Percentiles rank a stretch among this genome's conserved stretches.
phyloP scores from a whole-genome alignment of 1,140 invertebrate genomes.

The Zaprionus kolodkinae region DNA sequence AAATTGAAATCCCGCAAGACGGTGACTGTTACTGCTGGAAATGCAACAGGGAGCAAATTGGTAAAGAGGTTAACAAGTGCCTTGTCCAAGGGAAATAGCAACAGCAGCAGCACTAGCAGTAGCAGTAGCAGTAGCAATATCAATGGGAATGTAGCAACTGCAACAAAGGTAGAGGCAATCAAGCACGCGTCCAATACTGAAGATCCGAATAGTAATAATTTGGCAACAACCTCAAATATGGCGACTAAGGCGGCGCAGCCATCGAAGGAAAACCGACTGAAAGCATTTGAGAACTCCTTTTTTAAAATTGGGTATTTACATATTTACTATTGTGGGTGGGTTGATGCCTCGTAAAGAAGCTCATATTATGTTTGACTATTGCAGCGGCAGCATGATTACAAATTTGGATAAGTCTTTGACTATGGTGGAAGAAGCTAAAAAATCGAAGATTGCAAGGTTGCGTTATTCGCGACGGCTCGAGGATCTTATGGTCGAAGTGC shows the following conservation, averaged over 20 bases:
- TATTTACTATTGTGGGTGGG: background rate
- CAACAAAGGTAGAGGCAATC: slow-evolving; percentile 12
- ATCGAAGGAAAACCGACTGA: slow-evolving; percentile 57
- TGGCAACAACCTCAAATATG: slow-evolving; percentile 9
- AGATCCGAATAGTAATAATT: background rate
- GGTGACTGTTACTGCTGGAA: background rate
- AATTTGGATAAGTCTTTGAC: slow-evolving; percentile 71
- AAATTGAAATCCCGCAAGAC: slow-evolving; percentile 28
- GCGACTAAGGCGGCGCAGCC: slow-evolving; percentile 6
- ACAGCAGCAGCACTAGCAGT: background rate
- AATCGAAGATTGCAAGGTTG: slow-evolving; percentile 63
- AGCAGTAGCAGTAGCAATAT: background rate
- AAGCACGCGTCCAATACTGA: background rate
- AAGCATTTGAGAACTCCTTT: slow-evolving; percentile 71
- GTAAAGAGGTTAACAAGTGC: background rate
- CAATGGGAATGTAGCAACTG: background rate
- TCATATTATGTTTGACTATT: slow-evolving; percentile 2
- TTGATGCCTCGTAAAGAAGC: background rate
- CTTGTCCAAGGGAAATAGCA: background rate
- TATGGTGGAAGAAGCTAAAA: slow-evolving; percentile 69
- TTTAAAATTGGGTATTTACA: slow-evolving; percentile 69
- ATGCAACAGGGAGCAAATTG: background rate
- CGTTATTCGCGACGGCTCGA: slow-evolving; percentile 60
- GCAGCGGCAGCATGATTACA: slow-evolving; percentile 61
- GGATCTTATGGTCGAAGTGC: slow-evolving; percentile 69